phyloP scores from a whole-genome alignment of 2,113 vertebrate genomes.

The Gambusia holbrooki region DNA sequence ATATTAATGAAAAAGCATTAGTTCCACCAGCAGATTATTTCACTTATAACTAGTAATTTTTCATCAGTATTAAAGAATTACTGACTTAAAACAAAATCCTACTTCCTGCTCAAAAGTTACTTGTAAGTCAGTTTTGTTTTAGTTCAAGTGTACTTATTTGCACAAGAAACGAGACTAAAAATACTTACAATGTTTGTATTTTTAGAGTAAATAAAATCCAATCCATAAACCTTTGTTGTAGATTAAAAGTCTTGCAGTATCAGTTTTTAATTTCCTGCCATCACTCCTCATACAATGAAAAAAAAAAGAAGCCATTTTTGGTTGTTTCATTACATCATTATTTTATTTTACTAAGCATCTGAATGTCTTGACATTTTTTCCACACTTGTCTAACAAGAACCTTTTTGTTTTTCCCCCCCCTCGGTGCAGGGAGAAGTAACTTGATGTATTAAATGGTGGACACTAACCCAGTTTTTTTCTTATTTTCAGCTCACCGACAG shows the following conservation, averaged over 20 bases:
- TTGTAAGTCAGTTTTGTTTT: too few relatives aligned
- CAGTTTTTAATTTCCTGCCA: background rate
- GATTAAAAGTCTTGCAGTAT: background rate
- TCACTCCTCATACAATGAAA: background rate
- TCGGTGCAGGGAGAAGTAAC: constrained; percentile 15
- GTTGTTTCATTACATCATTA: background rate
- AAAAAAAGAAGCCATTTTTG: background rate
- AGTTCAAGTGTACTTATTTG: too few relatives aligned
- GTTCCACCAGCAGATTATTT: too few relatives aligned
- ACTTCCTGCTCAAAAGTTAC: too few relatives aligned
- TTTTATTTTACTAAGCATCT: background rate
- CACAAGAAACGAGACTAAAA: too few relatives aligned
- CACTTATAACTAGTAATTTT: too few relatives aligned
- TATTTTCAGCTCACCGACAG: constrained; percentile 26
- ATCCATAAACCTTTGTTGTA: background rate
- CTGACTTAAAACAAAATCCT: too few relatives aligned
- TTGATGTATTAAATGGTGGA: constrained; percentile 27
- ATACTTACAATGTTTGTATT: too few relatives aligned
- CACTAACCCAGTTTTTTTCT: constrained; percentile 15
- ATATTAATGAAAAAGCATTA: too few relatives aligned
- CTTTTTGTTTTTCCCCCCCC: too few relatives aligned
- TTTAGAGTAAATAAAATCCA: too few relatives aligned
- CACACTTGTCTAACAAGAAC: background rate
- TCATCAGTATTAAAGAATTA: too few relatives aligned
- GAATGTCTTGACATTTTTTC: background rate